Evolutionary conservation across 2,113 vertebrate species (phyloP).

Genomic region (Oryzias javanicus): DNA sequence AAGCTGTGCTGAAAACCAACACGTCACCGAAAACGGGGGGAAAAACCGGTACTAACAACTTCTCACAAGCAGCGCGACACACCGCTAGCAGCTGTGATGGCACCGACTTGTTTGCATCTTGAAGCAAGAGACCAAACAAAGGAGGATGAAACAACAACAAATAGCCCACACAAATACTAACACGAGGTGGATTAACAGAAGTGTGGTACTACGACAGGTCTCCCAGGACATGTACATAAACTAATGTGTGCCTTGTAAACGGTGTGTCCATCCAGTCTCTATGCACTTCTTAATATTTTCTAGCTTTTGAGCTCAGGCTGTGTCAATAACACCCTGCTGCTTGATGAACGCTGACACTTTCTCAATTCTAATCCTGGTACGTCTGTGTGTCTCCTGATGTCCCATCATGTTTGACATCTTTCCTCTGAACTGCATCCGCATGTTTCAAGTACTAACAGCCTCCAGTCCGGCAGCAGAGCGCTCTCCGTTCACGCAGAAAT

Average conservation of each 20-base stretch:
- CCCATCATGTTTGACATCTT: conserved; percentile 19
- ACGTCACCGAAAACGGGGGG: conserved; percentile 68
- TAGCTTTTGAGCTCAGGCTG: conserved; percentile 80
- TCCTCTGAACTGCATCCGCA: neutral
- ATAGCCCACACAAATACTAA: conserved; percentile 86
- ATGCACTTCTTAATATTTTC: conserved; percentile 51
- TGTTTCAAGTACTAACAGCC: neutral
- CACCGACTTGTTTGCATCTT: conserved; percentile 78
- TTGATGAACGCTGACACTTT: conserved; percentile 64
- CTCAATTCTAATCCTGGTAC: no score
- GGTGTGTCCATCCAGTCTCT: conserved; percentile 79
- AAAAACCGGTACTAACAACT: conserved; percentile 87
- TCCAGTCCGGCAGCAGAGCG: neutral
- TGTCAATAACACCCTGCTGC: conserved; percentile 76
- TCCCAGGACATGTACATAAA: conserved; percentile 85
- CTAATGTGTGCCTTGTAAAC: conserved; percentile 91
- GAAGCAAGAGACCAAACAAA: conserved; percentile 74
- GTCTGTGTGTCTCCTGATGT: no score
- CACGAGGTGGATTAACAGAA: conserved; percentile 62
- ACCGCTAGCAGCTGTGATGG: conserved; percentile 71
- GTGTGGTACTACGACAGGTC: neutral
- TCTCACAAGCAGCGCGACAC: conserved; percentile 74
- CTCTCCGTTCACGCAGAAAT: no score
- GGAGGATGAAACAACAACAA: conserved; percentile 72
- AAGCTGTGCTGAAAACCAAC: conserved; percentile 76